Evolutionary conservation across 2,888 invertebrate species (phyloP).

Genomic region (Torymus aiolomorphi): DNA sequence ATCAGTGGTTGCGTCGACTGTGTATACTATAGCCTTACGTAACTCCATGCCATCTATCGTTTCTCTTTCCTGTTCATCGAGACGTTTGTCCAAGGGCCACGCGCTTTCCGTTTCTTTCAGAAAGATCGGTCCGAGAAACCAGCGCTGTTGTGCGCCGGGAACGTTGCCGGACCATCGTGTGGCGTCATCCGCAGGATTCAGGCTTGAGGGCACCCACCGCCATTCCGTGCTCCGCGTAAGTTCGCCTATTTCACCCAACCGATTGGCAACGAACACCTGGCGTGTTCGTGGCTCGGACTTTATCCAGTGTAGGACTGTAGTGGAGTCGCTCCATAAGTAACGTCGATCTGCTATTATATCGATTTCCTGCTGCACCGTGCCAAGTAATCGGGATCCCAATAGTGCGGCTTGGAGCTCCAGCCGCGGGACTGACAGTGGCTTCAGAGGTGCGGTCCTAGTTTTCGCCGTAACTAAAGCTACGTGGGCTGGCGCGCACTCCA

Average conservation of each 20-base stretch:
- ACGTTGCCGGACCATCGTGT: neutral
- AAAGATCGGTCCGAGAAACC: neutral
- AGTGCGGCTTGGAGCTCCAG: constrained; percentile 2
- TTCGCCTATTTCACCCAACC: constrained; percentile 8
- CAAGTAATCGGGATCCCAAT: neutral
- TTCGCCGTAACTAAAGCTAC: neutral
- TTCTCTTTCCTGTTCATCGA: neutral
- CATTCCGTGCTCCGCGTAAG: neutral
- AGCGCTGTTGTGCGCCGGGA: neutral
- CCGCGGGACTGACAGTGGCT: neutral
- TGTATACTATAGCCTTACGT: no score
- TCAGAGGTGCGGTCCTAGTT: neutral
- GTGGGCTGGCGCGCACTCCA: no score
- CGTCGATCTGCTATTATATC: neutral
- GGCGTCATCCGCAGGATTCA: neutral
- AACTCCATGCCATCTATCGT: neutral
- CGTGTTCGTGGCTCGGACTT: neutral
- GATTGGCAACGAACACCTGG: constrained; percentile 4
- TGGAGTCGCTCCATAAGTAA: constrained; percentile 9
- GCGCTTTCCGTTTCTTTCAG: neutral
- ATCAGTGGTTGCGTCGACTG: no score
- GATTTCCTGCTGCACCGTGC: neutral
- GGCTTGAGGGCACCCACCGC: neutral
- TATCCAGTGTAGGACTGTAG: neutral
- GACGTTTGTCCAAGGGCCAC: neutral